Evolutionary conservation across 2,797 vertebrate genomes (phyloP), one percentile per base, ranked within the genome.

Genomic region (Pangasius sanitwongsei): DNA sequence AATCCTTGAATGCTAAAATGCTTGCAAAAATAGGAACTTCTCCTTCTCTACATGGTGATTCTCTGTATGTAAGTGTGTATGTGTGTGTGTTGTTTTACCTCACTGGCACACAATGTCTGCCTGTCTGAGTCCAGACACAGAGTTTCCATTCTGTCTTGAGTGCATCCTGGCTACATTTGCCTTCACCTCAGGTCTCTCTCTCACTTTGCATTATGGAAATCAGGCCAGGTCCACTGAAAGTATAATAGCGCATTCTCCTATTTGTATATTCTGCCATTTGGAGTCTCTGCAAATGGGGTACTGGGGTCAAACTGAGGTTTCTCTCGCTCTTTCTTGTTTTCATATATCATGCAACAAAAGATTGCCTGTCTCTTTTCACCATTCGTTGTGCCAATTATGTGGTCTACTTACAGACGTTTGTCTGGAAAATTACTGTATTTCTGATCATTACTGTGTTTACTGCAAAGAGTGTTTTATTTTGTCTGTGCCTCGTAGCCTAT

Each of bases 201-300:
- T 92, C 92, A 91, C 94, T 96, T 96, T 96, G 95, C 95, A 96
- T 96, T 91, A 96, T 93, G 96, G 94, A 96, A 97, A 96, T 96
- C 92, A 95, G 92, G 88, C 70, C 23, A 89, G 89, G 91, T 90
- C 91, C 92, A 89, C 86, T 74, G 87, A 91, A 93, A 89, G 84
- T 90, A 69, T 85, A 87, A 90, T 53, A 90, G 67, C 7, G 41
- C 83, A 78, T 86, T 92, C 87, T 88, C 13, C 53, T 69, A 53
- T 83, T 78, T 87, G 83, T 89, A 77, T 78, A 70, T 77, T 83
- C 78, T 59, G 50, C 74, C 74, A 85, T 65, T 88, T 88, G 82
- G 81, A 88, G 65, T 41, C 83, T 82, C 48, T 67, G 84, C 37
- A 81, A 28, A 85, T 78, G 65, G 67, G 70, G n/a, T 75, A 57